A percentile compares a stretch with the other conserved stretches of the same genome.
Conservation (phyloP, 2,797 vertebrate species). For the Borostomias antarcticus region DNA sequence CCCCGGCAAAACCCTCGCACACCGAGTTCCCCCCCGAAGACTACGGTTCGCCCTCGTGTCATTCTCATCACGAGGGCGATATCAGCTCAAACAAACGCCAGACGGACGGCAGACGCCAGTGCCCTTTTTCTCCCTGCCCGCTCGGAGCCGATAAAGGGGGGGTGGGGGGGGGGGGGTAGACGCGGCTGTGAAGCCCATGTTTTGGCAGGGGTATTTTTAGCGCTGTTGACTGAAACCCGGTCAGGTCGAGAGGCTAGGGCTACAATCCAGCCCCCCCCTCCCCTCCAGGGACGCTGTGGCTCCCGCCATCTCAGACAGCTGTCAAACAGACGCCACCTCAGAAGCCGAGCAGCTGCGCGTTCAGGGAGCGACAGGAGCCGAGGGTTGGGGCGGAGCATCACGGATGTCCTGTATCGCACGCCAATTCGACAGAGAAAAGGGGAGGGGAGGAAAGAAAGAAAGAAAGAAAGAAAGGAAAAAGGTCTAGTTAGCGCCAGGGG, state of each 20-base stretch:
- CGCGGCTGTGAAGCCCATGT: constrained; percentile 30
- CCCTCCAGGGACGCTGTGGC: constrained; percentile 44
- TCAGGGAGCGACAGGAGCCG: constrained; percentile 53
- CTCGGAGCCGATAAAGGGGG: not conserved
- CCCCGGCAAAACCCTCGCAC: not conserved
- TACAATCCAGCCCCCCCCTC: no score
- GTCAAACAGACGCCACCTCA: constrained; percentile 60
- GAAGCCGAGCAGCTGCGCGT: constrained; percentile 52
- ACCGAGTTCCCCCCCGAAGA: not conserved
- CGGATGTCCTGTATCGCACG: constrained; percentile 54
- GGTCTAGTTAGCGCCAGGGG: constrained; percentile 38
- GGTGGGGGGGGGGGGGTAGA: not conserved
- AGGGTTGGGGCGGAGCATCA: constrained; percentile 26
- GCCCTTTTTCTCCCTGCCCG: not conserved
- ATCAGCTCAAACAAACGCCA: not conserved
- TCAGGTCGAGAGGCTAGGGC: constrained; percentile 6
- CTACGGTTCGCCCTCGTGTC: not conserved
- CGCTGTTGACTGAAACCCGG: constrained; percentile 57
- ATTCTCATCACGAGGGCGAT: not conserved
- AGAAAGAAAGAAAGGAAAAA: not conserved
- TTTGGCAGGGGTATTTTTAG: constrained; percentile 67
- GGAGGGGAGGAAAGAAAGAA: no score
- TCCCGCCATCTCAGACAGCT: constrained; percentile 59
- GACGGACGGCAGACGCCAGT: not conserved
- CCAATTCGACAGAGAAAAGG: constrained; percentile 54